Base-by-base conservation (phyloP, 2,888 invertebrate species). In the Pristionchus fissidentatus region DNA sequence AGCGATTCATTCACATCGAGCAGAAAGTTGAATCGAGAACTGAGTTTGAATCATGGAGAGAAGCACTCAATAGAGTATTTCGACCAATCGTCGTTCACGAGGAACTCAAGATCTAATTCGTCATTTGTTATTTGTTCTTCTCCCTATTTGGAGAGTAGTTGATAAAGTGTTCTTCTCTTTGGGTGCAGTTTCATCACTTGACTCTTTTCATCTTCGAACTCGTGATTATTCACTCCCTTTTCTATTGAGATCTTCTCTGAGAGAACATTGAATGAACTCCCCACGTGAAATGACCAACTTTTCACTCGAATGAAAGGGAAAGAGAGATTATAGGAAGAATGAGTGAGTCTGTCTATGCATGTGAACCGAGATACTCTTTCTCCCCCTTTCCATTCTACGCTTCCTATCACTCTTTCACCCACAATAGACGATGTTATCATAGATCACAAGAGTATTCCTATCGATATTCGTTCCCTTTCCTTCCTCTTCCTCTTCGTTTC, bases 1-100 rank as follows among this genome's bases (percentile, higher is more conserved):
- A 81, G 26, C 22, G 46, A 66, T 81, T 81, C 66, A 66, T 81
- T 81, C 81, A 81, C 66, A 81, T 81, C 29, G 81, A 81, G 29
- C 81, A 81, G 66, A 81, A 62, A 35, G 29, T 32, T 2, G 62
- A 43, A 15, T 62, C 66, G 3, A 32, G 81, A n/a, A 26, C 29
- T 15, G 62, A 26, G 4, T 46, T 46, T 35, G n/a, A 26, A 26
- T 26, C 29, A 35, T 81, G 81, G 81, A 66, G 43, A 15, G 32
- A 35, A 19, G 26, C 66, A n/a, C 38, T 81, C 29, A 43, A 43
- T 57, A 5, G 1, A n/a, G 57, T 57, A 55, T 79, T 79, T n/a
- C 41, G 73, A 32, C 38, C 38, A 15, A n/a, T n/a, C 10, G 3
- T 13, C 38, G 19, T 73, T 19, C 73, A 73, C 43, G 73, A 73